Evolutionary conservation across 2,113 vertebrate genomes (phyloP).

Genomic region (Thermophis baileyi): DNA sequence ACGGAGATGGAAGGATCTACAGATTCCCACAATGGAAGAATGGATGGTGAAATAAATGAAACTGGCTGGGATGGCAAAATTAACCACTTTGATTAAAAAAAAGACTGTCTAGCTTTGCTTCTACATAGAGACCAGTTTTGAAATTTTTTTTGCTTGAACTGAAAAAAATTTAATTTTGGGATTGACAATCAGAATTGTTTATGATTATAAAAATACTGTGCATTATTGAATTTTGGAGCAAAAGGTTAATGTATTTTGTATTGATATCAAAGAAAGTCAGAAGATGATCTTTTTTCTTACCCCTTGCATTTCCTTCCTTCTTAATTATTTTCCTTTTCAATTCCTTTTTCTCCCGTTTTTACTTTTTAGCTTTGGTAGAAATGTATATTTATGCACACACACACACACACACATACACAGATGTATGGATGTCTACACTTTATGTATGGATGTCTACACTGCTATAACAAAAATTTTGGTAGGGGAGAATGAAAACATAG

Average conservation of each 20-base stretch:
- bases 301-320: background rate
- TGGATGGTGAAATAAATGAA: background rate
- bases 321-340: background rate
- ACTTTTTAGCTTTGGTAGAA: background rate
- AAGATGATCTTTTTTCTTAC: background rate
- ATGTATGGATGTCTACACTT: background rate
- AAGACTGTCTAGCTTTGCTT: background rate
- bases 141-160: background rate
- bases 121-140: background rate
- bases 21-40: background rate
- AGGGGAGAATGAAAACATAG: background rate
- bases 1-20: too few relatives aligned
- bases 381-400: background rate
- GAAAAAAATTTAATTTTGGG: background rate
- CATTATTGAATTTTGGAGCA: background rate
- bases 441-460: background rate
- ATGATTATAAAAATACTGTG: background rate
- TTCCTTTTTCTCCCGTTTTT: background rate
- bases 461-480: background rate
- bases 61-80: background rate
- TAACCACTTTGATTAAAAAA: background rate
- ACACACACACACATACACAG: background rate
- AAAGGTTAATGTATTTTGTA: background rate
- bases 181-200: background rate
- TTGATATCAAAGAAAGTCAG: background rate